A percentile compares a stretch with the other conserved stretches of the same genome.
Conservation (phyloP, 2,888 invertebrate genomes). For the Halocaridina rubra region DNA sequence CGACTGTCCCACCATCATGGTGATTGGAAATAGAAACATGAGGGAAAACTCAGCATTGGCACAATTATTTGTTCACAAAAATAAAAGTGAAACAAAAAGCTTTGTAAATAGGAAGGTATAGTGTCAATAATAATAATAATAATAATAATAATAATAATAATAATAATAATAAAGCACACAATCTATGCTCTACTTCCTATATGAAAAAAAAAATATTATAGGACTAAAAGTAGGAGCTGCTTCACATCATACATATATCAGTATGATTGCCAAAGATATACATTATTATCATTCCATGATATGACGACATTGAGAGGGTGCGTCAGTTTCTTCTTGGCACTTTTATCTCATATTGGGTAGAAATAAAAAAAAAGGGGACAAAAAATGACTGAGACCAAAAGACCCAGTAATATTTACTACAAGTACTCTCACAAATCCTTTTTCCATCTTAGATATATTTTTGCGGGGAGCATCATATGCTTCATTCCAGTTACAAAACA, state of each 20-base stretch:
- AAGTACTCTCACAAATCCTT: too few relatives aligned
- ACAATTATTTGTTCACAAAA: slow-evolving; percentile 55
- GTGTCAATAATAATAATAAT: not conserved
- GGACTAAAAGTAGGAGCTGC: slow-evolving; percentile 48
- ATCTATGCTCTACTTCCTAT: slow-evolving; percentile 53
- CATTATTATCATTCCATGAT: slow-evolving; percentile 50
- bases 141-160: not conserved
- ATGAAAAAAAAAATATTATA: slow-evolving; percentile 26
- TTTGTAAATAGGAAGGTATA: too few relatives aligned
- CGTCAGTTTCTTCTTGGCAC: slow-evolving; percentile 57
- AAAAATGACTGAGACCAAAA: slow-evolving; percentile 20
- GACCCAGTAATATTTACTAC: slow-evolving; percentile 25
- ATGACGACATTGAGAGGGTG: slow-evolving; percentile 56
- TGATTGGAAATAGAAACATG: slow-evolving; percentile 46
- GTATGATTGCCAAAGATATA: slow-evolving; percentile 47
- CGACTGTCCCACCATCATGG: slow-evolving; percentile 17
- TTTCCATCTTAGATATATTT: too few relatives aligned
- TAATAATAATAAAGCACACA: slow-evolving; percentile 59
- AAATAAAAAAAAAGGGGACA: not conserved
- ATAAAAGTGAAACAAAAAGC: too few relatives aligned
- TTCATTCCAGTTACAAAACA: slow-evolving; percentile 33
- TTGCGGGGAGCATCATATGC: slow-evolving; percentile 41
- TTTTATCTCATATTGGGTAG: slow-evolving; percentile 6
- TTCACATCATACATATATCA: slow-evolving; percentile 45
- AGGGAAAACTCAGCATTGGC: slow-evolving; percentile 54